Conservation (phyloP, 2,797 vertebrate genomes). For the Stomatorhinus walkeri region DNA sequence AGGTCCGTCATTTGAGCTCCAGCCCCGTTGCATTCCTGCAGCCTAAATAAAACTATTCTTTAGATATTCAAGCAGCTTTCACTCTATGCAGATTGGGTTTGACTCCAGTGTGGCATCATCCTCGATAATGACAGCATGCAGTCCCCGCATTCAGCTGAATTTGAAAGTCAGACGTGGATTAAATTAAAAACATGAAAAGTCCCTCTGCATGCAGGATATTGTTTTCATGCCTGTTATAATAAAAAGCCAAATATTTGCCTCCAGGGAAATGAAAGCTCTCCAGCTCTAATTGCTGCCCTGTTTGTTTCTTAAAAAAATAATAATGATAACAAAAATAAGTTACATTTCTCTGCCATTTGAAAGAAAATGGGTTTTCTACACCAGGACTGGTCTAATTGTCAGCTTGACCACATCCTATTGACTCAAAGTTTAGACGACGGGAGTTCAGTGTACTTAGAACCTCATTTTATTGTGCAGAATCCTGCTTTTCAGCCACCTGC, state of each 20-base stretch:
- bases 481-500: not conserved
- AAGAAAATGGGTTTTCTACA: not conserved
- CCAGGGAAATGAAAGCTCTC: not conserved
- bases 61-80: not conserved
- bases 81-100: not conserved
- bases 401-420: not conserved
- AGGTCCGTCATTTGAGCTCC: not conserved
- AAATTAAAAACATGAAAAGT: not conserved
- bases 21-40: not conserved
- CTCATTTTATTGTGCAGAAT: not conserved
- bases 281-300: not conserved
- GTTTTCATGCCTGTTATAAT: not conserved
- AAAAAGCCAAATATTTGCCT: slow-evolving; percentile 11
- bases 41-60: not conserved
- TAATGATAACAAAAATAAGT: not conserved
- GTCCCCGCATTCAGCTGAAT: not conserved
- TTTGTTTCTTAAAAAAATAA: not conserved
- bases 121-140: not conserved
- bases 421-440: not conserved
- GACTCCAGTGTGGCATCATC: not conserved
- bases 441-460: not conserved
- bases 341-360: not conserved
- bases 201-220: not conserved
- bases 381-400: not conserved
- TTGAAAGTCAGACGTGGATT: not conserved